A percentile compares a stretch with the other conserved stretches of the same genome.
phyloP scores from a whole-genome alignment of 2,113 vertebrate species.

The Copsychus sechellarum region DNA sequence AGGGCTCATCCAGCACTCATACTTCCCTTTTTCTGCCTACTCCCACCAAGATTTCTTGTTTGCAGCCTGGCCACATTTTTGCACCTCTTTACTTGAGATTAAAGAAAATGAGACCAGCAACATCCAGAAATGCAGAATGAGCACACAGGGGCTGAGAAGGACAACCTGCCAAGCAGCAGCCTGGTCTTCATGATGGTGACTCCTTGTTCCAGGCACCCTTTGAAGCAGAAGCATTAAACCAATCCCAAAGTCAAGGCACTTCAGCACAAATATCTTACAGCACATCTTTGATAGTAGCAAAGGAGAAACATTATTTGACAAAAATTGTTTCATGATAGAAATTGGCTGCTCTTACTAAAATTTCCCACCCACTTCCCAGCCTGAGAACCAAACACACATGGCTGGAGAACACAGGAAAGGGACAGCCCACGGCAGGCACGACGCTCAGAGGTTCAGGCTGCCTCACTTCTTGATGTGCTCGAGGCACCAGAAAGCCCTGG shows the following conservation, averaged over 20 bases:
- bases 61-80: background rate
- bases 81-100: background rate
- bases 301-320: fast-evolving
- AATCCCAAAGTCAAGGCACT: background rate
- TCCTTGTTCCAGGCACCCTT: background rate
- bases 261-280: background rate
- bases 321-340: background rate
- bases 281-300: fast-evolving
- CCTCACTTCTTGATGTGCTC: fast-evolving
- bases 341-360: background rate
- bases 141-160: background rate
- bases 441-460: background rate
- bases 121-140: background rate
- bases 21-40: background rate
- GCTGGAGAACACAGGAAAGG: fast-evolving
- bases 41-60: background rate
- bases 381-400: fast-evolving
- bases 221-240: background rate
- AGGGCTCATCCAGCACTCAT: background rate
- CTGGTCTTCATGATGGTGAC: background rate
- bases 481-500: background rate
- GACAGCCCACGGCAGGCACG: fast-evolving
- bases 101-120: background rate
- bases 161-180: background rate
- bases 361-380: background rate